phyloP scores from a whole-genome alignment of 2,797 vertebrate species.

The Gymnocypris eckloni region DNA sequence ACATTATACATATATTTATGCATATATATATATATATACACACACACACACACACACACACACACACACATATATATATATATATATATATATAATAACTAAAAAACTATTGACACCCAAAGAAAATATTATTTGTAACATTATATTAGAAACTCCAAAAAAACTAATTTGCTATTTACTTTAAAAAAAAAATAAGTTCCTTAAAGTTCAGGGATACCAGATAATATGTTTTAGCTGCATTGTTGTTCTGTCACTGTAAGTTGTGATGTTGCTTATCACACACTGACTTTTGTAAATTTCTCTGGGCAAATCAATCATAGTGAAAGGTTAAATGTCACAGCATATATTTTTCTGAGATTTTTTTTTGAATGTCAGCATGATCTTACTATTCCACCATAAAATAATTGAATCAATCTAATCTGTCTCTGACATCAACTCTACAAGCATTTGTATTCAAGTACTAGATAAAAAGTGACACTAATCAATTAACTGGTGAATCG shows the following conservation, averaged over 20 bases:
- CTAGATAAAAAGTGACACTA: neutral
- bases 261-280: slow-evolving; percentile 4
- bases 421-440: neutral
- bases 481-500: neutral
- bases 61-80: too few species aligned
- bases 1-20: neutral
- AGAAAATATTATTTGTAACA: too few species aligned
- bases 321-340: slow-evolving; percentile 27
- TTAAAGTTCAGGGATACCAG: neutral
- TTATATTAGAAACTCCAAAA: too few species aligned
- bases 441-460: neutral
- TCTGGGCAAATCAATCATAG: slow-evolving; percentile 13
- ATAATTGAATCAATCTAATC: neutral
- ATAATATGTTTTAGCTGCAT: neutral
- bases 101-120: too few species aligned
- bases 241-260: slow-evolving; percentile 10
- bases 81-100: too few species aligned
- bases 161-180: too few species aligned
- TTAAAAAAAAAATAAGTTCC: too few species aligned
- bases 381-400: neutral
- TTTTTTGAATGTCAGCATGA: neutral
- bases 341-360: slow-evolving; percentile 4
- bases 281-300: slow-evolving; percentile 12
- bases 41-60: too few species aligned
- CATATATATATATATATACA: too few species aligned